Evolutionary conservation across 2,113 vertebrate genomes (phyloP).

Genomic region (Microcebus jonahi): DNA sequence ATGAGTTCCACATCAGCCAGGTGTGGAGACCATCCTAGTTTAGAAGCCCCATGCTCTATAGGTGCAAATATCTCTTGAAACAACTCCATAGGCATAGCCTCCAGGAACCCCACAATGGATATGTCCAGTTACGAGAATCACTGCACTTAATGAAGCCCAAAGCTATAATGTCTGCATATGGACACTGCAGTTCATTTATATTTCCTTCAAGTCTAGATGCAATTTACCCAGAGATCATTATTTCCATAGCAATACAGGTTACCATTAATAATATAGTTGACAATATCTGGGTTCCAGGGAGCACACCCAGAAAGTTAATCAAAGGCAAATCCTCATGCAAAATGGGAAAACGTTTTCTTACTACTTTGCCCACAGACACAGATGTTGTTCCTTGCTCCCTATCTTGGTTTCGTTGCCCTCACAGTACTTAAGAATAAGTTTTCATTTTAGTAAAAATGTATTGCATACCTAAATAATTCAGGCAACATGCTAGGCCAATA

Average conservation of each 20-base stretch:
- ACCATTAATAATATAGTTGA: background rate
- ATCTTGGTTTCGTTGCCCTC: background rate
- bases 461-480: background rate
- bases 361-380: background rate
- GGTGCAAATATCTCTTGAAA: background rate
- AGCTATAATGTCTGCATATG: background rate
- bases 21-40: background rate
- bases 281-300: background rate
- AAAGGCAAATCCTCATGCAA: background rate
- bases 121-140: background rate
- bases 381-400: background rate
- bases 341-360: background rate
- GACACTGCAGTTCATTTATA: background rate
- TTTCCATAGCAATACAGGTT: background rate
- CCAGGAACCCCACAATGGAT: background rate
- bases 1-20: background rate
- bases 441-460: background rate
- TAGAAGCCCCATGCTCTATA: background rate
- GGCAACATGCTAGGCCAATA: background rate
- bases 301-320: slow-evolving; percentile 24
- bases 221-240: background rate
- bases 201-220: background rate
- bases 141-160: background rate
- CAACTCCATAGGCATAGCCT: background rate
- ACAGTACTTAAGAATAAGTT: background rate